Conservation (phyloP, 2,113 vertebrate species). For the Megaptera novaeangliae region DNA sequence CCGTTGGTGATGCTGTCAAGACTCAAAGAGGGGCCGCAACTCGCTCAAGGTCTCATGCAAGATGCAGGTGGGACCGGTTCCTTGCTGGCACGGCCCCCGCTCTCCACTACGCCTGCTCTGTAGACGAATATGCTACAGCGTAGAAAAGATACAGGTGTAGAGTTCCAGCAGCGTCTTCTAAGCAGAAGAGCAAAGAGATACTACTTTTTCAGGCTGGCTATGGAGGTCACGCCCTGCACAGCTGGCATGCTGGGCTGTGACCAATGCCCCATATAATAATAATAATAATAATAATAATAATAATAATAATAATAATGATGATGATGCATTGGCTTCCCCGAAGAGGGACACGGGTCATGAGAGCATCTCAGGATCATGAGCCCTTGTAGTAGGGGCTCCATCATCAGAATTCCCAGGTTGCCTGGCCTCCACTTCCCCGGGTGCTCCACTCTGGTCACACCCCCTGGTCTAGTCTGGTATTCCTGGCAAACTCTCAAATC, state of each 20-base stretch:
- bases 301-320: not conserved
- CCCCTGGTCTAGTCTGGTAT: not conserved
- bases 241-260: rapidly evolving
- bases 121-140: rapidly evolving
- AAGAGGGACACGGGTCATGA: no score
- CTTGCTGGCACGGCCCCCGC: rapidly evolving
- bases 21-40: not conserved
- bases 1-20: rapidly evolving
- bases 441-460: not conserved
- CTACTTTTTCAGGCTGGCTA: not conserved
- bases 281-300: no score
- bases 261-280: not conserved
- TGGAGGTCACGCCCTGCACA: rapidly evolving
- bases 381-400: not conserved
- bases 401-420: not conserved
- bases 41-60: not conserved
- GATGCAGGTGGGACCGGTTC: not conserved
- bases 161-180: not conserved
- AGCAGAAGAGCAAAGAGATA: not conserved
- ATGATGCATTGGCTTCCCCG: rapidly evolving
- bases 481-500: not conserved
- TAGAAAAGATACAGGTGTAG: not conserved
- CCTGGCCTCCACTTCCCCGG: not conserved
- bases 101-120: rapidly evolving
- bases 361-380: not conserved